These are phyloP conservation scores for Cryptocephalus moraei DNA, from an alignment of 2,888 invertebrate species.

Conservation along the genomic window DNA sequence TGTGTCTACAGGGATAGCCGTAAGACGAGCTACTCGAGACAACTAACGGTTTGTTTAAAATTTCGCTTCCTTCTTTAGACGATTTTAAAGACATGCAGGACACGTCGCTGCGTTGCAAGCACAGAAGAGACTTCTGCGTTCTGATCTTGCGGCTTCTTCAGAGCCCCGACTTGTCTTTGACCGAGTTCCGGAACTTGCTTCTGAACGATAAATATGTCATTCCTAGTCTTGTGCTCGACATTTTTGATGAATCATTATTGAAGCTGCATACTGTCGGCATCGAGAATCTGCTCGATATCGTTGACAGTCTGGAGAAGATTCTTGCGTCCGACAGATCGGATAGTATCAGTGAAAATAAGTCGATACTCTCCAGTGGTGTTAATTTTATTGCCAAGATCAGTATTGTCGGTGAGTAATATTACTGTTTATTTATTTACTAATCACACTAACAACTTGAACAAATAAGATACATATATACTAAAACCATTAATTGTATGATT, in stretches of 20 bases:
- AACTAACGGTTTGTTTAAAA: not conserved
- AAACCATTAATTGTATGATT: slow-evolving; percentile 3
- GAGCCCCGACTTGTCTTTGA: slow-evolving; percentile 69
- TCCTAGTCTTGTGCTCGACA: slow-evolving; percentile 45
- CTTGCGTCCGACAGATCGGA: slow-evolving; percentile 16
- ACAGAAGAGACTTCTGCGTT: slow-evolving; percentile 71
- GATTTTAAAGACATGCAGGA: slow-evolving; percentile 38
- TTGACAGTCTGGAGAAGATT: slow-evolving; percentile 27
- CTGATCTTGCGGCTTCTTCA: slow-evolving; percentile 70
- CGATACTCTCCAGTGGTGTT: slow-evolving; percentile 4
- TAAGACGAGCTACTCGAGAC: slow-evolving; percentile 19
- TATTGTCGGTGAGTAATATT: slow-evolving; percentile 47
- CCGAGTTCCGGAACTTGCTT: slow-evolving; percentile 54
- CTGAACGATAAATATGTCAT: slow-evolving; percentile 51
- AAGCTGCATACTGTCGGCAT: slow-evolving; percentile 48
- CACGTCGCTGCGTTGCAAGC: slow-evolving; percentile 45
- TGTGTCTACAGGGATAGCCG: slow-evolving; percentile 50
- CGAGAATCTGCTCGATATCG: slow-evolving; percentile 29
- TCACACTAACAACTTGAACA: slow-evolving; percentile 1
- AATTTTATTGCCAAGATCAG: slow-evolving; percentile 50
- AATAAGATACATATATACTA: no score
- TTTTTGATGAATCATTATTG: slow-evolving; percentile 49
- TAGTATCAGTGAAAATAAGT: slow-evolving; percentile 10
- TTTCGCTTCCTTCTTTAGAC: slow-evolving; percentile 35
- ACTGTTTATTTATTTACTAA: slow-evolving; percentile 1